phyloP scores from a whole-genome alignment of 2,888 invertebrate genomes.

The Leptinotarsa juncta region DNA sequence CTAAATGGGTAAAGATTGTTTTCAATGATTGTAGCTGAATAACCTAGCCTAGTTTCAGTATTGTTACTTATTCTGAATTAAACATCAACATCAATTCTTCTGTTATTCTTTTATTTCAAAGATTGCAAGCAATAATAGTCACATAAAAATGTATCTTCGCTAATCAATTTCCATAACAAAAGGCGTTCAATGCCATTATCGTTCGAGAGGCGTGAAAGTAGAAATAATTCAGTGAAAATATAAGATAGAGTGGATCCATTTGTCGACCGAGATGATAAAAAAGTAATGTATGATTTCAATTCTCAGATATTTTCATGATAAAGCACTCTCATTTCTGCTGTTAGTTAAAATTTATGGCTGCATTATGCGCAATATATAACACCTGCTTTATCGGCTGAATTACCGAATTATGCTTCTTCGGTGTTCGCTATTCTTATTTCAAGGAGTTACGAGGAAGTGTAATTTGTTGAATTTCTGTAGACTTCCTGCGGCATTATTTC shows the following conservation, averaged over 20 bases:
- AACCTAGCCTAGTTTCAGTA: too few species aligned
- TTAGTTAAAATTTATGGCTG: slow-evolving; percentile 52
- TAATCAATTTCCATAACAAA: slow-evolving; percentile 27
- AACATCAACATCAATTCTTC: too few species aligned
- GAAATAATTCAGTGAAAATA: slow-evolving; percentile 23
- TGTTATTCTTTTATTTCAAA: not conserved
- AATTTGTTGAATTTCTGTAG: slow-evolving; percentile 26
- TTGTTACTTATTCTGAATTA: too few species aligned
- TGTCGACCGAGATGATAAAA: slow-evolving; percentile 31
- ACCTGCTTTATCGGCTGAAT: slow-evolving; percentile 53
- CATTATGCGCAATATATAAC: slow-evolving; percentile 50
- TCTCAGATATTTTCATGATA: slow-evolving; percentile 48
- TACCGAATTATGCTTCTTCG: slow-evolving; percentile 52
- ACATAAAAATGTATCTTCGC: slow-evolving; percentile 5
- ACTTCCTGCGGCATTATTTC: not conserved
- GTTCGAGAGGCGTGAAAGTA: slow-evolving; percentile 17
- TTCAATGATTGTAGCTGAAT: too few species aligned
- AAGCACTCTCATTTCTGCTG: slow-evolving; percentile 46
- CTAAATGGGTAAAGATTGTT: too few species aligned
- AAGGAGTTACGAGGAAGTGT: slow-evolving; percentile 25
- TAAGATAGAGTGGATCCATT: slow-evolving; percentile 23
- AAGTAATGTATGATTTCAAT: slow-evolving; percentile 50
- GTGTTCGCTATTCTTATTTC: slow-evolving; percentile 32
- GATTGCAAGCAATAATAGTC: not conserved
- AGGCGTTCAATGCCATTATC: slow-evolving; percentile 20